Evolutionary conservation across 2,888 invertebrate genomes (phyloP).

Genomic region (Ligdia adustata): DNA sequence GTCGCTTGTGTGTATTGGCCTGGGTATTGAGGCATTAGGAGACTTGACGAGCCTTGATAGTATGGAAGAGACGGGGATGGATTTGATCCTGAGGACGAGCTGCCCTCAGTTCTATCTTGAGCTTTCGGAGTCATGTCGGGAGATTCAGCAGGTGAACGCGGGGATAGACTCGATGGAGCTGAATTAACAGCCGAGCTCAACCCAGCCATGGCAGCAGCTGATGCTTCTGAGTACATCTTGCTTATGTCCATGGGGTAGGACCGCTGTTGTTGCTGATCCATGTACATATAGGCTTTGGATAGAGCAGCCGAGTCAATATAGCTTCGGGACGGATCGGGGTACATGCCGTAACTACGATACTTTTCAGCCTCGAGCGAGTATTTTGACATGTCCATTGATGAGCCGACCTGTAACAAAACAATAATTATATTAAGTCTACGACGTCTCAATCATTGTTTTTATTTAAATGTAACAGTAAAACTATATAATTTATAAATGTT

Average conservation of each 20-base stretch:
- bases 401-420: slow-evolving; percentile 87
- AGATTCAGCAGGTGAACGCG: slow-evolving; percentile 80
- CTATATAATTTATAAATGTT: too few relatives aligned
- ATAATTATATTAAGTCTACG: too few relatives aligned
- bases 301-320: slow-evolving; percentile 89
- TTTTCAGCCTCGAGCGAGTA: slow-evolving; percentile 91
- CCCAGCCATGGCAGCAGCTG: slow-evolving; percentile 84
- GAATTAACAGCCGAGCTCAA: slow-evolving; percentile 71
- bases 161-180: slow-evolving; percentile 74
- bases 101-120: slow-evolving; percentile 80
- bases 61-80: slow-evolving; percentile 85
- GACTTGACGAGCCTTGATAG: slow-evolving; percentile 83
- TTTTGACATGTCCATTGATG: slow-evolving; percentile 90
- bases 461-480: not conserved
- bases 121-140: slow-evolving; percentile 80
- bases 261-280: slow-evolving; percentile 85
- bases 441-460: too few relatives aligned
- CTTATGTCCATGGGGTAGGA: slow-evolving; percentile 86
- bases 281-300: slow-evolving; percentile 90
- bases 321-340: slow-evolving; percentile 88
- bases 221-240: slow-evolving; percentile 87
- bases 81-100: slow-evolving; percentile 86
- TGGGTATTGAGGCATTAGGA: slow-evolving; percentile 88
- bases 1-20: slow-evolving; percentile 82
- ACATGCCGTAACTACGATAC: slow-evolving; percentile 90